Conservation (phyloP, 2,113 vertebrate genomes). For the Channa argus region DNA sequence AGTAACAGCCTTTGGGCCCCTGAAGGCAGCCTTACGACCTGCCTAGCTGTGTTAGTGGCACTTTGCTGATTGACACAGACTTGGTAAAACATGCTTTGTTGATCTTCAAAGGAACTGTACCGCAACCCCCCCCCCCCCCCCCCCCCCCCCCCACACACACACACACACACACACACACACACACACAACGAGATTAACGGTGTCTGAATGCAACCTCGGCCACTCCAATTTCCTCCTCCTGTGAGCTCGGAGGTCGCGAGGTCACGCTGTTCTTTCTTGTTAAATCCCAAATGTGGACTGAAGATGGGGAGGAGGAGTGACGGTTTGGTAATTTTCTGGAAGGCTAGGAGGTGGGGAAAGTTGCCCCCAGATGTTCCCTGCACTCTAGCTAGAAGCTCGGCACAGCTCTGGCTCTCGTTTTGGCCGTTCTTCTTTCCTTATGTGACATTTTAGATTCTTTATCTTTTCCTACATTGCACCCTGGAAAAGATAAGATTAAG, state of each 20-base stretch:
- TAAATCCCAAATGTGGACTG: constrained; percentile 52
- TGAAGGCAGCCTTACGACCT: constrained; percentile 17
- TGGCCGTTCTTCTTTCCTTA: constrained; percentile 36
- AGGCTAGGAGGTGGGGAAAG: constrained; percentile 13
- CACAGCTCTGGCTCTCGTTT: constrained; percentile 48
- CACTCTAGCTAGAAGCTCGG: constrained; percentile 21
- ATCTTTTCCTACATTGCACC: constrained; percentile 21
- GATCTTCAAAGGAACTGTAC: constrained; percentile 78
- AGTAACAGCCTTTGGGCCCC: constrained; percentile 8
- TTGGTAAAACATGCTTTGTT: constrained; percentile 67
- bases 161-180: too few relatives aligned
- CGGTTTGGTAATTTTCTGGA: constrained; percentile 15
- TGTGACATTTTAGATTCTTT: constrained; percentile 1
- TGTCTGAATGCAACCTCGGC: constrained; percentile 70
- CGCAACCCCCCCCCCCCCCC: constrained; percentile 29
- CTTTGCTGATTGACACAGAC: constrained; percentile 75
- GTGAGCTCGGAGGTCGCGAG: constrained; percentile 51
- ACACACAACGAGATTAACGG: constrained; percentile 78
- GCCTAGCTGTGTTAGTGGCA: constrained; percentile 36
- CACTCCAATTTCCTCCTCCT: constrained; percentile 70
- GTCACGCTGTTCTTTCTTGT: constrained; percentile 70
- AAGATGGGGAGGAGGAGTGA: constrained; percentile 9
- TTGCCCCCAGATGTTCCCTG: constrained; percentile 32
- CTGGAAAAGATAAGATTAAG: constrained; percentile 52
- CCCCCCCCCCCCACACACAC: too few relatives aligned